These are phyloP conservation scores for Papilio polyxenes DNA, from an alignment of 1,140 invertebrate genomes.

Conservation along the genomic window DNA sequence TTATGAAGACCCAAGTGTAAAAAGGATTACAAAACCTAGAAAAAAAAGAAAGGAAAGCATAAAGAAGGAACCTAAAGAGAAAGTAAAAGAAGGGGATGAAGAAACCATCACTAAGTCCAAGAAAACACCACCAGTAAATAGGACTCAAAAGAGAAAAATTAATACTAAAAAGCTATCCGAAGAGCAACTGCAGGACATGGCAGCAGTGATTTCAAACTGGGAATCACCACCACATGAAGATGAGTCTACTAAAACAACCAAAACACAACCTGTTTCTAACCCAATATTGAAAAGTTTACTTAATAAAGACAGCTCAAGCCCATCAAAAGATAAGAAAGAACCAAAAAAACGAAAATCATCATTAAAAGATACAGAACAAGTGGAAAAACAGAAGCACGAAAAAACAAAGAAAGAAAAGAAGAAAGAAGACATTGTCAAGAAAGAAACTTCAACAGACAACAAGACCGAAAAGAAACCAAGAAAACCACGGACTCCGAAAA, in stretches of 20 bases:
- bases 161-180: conserved; percentile 67
- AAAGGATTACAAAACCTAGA: conserved; percentile 56
- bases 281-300: conserved; percentile 8
- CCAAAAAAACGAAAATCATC: conserved; percentile 64
- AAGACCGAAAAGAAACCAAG: conserved; percentile 61
- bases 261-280: conserved; percentile 38
- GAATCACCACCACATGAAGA: conserved; percentile 66
- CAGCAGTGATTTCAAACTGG: conserved; percentile 65
- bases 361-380: conserved; percentile 53
- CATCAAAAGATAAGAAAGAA: conserved; percentile 52
- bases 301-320: background rate
- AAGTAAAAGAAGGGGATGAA: conserved; percentile 46
- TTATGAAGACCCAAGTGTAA: conserved; percentile 65
- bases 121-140: conserved; percentile 45
- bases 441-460: conserved; percentile 46
- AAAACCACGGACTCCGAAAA: conserved; percentile 65
- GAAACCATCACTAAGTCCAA: conserved; percentile 31
- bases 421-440: conserved; percentile 49
- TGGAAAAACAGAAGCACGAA: conserved; percentile 64
- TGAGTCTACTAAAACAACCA: conserved; percentile 40
- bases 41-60: conserved; percentile 61
- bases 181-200: conserved; percentile 65
- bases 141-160: conserved; percentile 49
- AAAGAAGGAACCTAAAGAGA: conserved; percentile 60
- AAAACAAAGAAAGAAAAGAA: conserved; percentile 58